Evolutionary conservation across 2,888 invertebrate species (phyloP).

Genomic region (Cheilosia variabilis): DNA sequence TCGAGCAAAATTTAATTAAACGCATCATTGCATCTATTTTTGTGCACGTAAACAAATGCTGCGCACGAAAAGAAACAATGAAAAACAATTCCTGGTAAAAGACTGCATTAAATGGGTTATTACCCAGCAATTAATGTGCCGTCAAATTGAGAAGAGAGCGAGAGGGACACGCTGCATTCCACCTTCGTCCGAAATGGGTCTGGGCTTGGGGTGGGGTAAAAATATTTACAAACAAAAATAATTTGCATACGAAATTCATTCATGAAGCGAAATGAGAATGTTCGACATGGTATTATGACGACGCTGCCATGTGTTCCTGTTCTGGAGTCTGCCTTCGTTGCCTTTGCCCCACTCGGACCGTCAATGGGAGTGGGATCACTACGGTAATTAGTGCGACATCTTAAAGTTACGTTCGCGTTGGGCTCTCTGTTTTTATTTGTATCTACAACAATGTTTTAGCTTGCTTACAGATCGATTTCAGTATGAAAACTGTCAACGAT

Average conservation of each 20-base stretch:
- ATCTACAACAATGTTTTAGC: slow-evolving; percentile 48
- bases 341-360: background rate
- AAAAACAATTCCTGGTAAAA: slow-evolving; percentile 60
- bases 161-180: slow-evolving; percentile 7
- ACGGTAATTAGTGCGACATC: slow-evolving; percentile 83
- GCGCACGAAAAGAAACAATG: slow-evolving; percentile 5
- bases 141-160: slow-evolving; percentile 61
- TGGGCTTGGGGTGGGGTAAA: no score
- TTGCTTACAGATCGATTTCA: slow-evolving; percentile 59
- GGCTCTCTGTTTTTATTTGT: slow-evolving; percentile 42
- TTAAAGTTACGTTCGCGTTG: slow-evolving; percentile 79
- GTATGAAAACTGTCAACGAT: slow-evolving; percentile 25
- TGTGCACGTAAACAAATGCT: slow-evolving; percentile 19
- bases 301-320: slow-evolving; percentile 50
- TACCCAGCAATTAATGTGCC: slow-evolving; percentile 69
- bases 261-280: slow-evolving; percentile 68
- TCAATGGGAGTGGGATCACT: slow-evolving; percentile 76
- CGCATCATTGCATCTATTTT: slow-evolving; percentile 64
- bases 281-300: slow-evolving; percentile 70
- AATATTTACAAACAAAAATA: background rate
- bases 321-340: slow-evolving; percentile 33
- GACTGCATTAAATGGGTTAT: slow-evolving; percentile 66
- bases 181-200: background rate
- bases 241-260: slow-evolving; percentile 74
- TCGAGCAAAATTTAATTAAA: slow-evolving; percentile 67